Base-by-base conservation (phyloP, 2,797 vertebrate genomes). In the Pogonophryne albipinna region DNA sequence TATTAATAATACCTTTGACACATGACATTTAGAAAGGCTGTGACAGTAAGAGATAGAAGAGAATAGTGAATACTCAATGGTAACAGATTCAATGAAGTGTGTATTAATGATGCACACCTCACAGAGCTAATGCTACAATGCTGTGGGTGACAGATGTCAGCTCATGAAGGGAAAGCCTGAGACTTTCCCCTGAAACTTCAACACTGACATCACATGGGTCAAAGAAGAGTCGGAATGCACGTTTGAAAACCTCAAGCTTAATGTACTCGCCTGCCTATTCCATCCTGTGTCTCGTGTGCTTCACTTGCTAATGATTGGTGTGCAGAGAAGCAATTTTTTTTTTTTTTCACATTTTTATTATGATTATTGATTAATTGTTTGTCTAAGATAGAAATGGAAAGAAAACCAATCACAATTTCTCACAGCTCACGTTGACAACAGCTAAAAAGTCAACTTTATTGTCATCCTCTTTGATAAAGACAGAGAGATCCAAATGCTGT, bases 141-240 rank as follows among this genome's bases (percentile, higher is more conserved):
- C 27, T 63, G 14, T 51, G 13, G 55, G 6, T 46, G n/a, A 65
- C 46, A 46, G 59, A 31, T 19, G 13, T 55, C 19, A 49, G 64
- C 52, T 56, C 1, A 1, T 12, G 12, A 10, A 1, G 61, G 55
- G 34, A 64, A 56, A 65, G 16, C 14, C 19, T 46, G 27, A 56
- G 31, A 31, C 7, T 58, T 70, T 50, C 27, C 59, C 27, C n/a
- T 58, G n/a, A 75, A 50, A 80, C 60, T 10, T 51, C 51, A 38
- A 41, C 34, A 20, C 45, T 80, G 74, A 87, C 5, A 47, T 88
- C 78, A 87, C 19, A 55, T 46, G 11, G 16, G 49, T 84, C 27
- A 61, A 50, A 55, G 12, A 12, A 27, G 50, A 71, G 72, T 69
- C 59, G 51, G 19, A 15, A 6, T n/a, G 6, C 31, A 12, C 11